Percentiles rank a stretch among this genome's conserved stretches.
Evolutionary conservation across 2,113 vertebrate species (phyloP).

Genomic region (Typhlomys cinereus): DNA sequence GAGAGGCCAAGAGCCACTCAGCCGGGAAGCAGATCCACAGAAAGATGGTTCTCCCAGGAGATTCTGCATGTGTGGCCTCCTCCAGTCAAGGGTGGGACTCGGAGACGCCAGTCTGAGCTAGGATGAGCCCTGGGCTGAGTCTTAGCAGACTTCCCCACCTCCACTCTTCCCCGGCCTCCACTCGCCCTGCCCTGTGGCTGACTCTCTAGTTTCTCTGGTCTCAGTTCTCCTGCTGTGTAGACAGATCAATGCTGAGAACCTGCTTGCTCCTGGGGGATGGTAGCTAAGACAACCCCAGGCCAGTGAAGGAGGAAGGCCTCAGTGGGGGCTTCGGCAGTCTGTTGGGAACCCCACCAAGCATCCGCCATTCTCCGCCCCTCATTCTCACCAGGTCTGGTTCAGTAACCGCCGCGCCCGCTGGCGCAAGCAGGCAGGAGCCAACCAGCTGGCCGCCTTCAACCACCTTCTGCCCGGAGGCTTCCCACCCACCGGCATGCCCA

Average conservation of each 20-base stretch:
- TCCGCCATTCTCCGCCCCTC: not conserved
- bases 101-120: not conserved
- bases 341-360: not conserved
- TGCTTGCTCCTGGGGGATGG: not conserved
- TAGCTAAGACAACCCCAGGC: not conserved
- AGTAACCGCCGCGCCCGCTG: conserved; percentile 97
- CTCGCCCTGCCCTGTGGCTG: not conserved
- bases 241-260: not conserved
- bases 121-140: not conserved
- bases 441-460: conserved; percentile 98
- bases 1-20: not conserved
- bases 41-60: not conserved
- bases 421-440: conserved; percentile 98
- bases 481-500: conserved; percentile 95
- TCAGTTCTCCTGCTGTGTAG: not conserved
- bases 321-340: not conserved
- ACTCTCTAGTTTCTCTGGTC: not conserved
- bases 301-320: no score
- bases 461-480: conserved; percentile 97
- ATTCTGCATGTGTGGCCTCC: not conserved
- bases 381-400: conserved; percentile 94
- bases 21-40: not conserved
- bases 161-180: not conserved
- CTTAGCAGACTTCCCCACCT: not conserved
- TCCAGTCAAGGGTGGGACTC: not conserved